Evolutionary conservation across 2,113 vertebrate genomes (phyloP).

Genomic region (Galeopterus variegatus): DNA sequence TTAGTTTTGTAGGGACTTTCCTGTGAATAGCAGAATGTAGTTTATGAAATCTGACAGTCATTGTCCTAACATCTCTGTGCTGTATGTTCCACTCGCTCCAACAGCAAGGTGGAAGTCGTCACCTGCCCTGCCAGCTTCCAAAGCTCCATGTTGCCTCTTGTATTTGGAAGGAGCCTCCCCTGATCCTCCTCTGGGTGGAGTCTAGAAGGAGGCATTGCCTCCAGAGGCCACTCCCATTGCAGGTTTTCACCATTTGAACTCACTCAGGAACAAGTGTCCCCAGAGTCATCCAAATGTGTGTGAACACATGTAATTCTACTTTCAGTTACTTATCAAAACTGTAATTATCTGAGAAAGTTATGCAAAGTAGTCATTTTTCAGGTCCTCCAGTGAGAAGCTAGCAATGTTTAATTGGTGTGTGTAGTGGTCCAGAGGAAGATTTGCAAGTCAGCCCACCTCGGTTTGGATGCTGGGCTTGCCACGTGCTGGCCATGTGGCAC

Average conservation of each 20-base stretch:
- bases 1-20: conserved; percentile 56
- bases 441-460: neutral
- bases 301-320: neutral
- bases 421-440: neutral
- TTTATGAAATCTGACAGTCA: conserved; percentile 10
- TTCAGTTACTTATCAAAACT: neutral
- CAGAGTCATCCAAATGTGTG: neutral
- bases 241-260: neutral
- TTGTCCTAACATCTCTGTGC: neutral
- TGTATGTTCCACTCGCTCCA: neutral
- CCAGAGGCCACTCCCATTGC: neutral
- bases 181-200: neutral
- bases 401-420: neutral
- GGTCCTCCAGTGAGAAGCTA: neutral
- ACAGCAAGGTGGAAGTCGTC: fast-evolving
- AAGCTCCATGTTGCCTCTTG: neutral
- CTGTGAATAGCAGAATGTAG: conserved; percentile 10
- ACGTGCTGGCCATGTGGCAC: neutral
- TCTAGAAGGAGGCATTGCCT: neutral
- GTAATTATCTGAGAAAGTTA: neutral
- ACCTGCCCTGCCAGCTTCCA: neutral
- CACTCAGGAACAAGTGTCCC: neutral
- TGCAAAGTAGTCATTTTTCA: neutral
- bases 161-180: neutral
- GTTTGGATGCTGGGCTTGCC: neutral